Base-by-base conservation (phyloP, 2,113 vertebrate species). In the Saguinus midas region DNA sequence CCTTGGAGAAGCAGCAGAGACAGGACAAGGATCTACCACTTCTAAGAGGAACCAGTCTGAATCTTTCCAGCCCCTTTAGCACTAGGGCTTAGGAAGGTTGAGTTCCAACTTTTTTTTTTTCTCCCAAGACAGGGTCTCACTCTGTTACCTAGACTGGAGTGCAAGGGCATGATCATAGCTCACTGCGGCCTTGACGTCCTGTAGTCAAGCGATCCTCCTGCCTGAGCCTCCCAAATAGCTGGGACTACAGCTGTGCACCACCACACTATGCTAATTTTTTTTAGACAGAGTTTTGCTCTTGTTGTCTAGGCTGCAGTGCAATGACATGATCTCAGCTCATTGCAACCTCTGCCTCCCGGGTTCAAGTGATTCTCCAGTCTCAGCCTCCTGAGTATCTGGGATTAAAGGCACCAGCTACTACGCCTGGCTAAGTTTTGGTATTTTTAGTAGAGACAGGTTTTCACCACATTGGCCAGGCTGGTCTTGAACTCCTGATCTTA, bases 371-470 rank as follows among this genome's bases (percentile, higher is more conserved):
- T 64, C 61, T 29, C 61, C 61, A 29, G 61, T 29, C 27, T 29
- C 61, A 64, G 61, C 12, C 61, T 64, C 61, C 61, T 13, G 1
- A 32, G 61, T 29, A 29, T 27, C 27, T 64, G 61, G 61, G 27
- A 64, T 6, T 29, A 64, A 12, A 64, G 61, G 12, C 0, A 13
- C 61, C 27, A 0, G 1, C 61, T 29, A 6, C 5, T 13, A 32
- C 0, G 12, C 12, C 61, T 1, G 0, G 61, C 27, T 64, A 64
- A 64, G 6, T 64, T 64, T 64, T 64, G 27, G 12, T 64, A 32
- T 64, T 64, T 64, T 64, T 64, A 12, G 2, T 64, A 64, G 61
- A 64, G 61, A 64, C 12, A 5, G 61, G 6, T 27, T 64, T 64
- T 64, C 12, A 64, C 27, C 5, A 1, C 29, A 11, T 64, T 64